Conservation (phyloP, 2,113 vertebrate species). For the Marmota flaviventris region DNA sequence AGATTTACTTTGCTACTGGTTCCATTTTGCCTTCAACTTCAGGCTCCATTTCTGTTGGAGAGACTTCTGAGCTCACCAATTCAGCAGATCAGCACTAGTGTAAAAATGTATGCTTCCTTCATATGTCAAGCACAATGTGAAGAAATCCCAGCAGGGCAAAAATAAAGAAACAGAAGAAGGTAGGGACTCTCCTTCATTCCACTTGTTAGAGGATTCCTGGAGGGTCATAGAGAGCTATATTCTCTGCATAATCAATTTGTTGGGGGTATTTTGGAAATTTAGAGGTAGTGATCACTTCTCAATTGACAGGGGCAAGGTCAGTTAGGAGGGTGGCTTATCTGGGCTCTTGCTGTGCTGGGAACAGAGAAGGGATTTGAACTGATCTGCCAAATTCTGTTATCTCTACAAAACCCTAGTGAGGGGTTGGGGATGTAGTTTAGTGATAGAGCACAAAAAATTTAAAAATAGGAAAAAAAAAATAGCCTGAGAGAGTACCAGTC, state of each 20-base stretch:
- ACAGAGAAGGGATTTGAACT: not conserved
- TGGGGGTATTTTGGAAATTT: not conserved
- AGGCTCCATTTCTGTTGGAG: not conserved
- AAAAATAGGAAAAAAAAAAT: no score
- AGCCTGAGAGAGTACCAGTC: not conserved
- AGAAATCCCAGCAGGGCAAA: not conserved
- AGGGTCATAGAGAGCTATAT: not conserved
- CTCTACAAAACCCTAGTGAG: not conserved
- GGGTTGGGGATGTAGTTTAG: no score
- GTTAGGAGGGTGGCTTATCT: not conserved
- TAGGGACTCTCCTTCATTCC: not conserved
- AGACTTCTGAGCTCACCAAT: not conserved
- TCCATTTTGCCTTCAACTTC: not conserved
- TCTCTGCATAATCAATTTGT: not conserved
- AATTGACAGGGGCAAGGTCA: not conserved
- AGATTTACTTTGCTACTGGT: not conserved
- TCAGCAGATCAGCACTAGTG: not conserved
- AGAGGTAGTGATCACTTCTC: not conserved
- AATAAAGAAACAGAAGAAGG: not conserved
- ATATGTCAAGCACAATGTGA: not conserved
- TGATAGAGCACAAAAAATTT: no score
- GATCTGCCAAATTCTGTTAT: not conserved
- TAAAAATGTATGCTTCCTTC: not conserved
- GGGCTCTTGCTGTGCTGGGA: not conserved
- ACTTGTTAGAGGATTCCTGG: not conserved